Conservation (phyloP, 35 echinoderm and acorn worm genomes). For the Patiria miniata region DNA sequence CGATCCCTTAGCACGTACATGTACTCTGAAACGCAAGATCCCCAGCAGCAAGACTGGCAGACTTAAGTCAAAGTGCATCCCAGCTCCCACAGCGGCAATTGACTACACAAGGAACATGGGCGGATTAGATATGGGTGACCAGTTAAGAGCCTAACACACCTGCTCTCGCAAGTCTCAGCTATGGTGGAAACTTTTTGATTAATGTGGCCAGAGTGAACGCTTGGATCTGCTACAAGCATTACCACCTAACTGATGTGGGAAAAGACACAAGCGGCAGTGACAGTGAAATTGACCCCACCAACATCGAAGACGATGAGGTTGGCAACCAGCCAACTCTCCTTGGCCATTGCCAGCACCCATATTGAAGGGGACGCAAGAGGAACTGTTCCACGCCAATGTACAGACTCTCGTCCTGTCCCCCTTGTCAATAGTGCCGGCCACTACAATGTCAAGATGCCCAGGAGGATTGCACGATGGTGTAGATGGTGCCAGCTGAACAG, state of each 20-base stretch:
- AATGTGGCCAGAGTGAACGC: constrained; percentile 40
- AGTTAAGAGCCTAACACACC: constrained; percentile 29
- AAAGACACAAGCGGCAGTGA: neutral
- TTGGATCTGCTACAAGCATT: constrained; percentile 35
- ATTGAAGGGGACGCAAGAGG: neutral
- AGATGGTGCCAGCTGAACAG: neutral
- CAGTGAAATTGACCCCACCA: neutral
- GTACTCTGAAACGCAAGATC: too few relatives aligned
- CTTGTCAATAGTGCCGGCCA: neutral
- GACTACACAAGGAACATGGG: constrained; percentile 45
- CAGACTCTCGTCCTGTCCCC: neutral
- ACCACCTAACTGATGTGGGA: neutral
- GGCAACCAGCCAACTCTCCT: neutral
- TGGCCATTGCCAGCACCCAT: neutral
- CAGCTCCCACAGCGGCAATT: neutral
- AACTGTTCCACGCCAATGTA: neutral
- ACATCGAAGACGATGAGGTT: neutral
- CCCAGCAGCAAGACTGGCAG: too few relatives aligned
- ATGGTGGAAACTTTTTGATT: constrained; percentile 48
- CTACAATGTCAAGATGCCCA: neutral
- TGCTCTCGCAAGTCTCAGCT: neutral
- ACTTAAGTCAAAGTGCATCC: neutral
- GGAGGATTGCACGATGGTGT: neutral
- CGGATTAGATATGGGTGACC: constrained; percentile 42
- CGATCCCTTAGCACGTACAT: too few relatives aligned